Base-by-base conservation (phyloP, 2,113 vertebrate genomes). In the Myotis brandtii region DNA sequence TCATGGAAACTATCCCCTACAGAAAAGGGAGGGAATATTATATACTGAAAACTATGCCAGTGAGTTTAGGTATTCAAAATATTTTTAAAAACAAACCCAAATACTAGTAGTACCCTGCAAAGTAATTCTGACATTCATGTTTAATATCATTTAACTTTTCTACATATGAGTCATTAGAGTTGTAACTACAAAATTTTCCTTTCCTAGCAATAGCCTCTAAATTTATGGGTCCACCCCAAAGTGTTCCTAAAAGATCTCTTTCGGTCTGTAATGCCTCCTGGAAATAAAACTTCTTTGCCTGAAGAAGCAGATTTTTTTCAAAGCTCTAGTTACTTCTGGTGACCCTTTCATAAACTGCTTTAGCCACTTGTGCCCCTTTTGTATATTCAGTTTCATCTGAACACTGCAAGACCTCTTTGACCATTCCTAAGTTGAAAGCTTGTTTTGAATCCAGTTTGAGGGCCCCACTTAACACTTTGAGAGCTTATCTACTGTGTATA, bases 171-270 rank as follows among this genome's bases (percentile, higher is more conserved):
- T 86, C 67, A 93, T 2, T 9, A 75, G 81, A 93, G 32, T 88
- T 94, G 43, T 20, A 77, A n/a, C 56, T 96, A 95, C 99, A 95
- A 92, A 95, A 99, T 98, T 99, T 99, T 98, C 59, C 97, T 96
- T 77, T 96, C 93, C 98, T 97, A 95, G 97, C 97, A 98, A 99
- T 91, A 5, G 99, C 99, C 94, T 99, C 96, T 91, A 99, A 95
- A 97, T 99, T 99, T 69, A 98, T 99, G 16, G 99, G 99, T 6
- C 98, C 99, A 1, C 99, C 99, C 99, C 99, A 99, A 21, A 99
- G 96, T 1, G 98, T 99, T 95, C 99, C 99, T 64, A 99, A 99
- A 72, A 99, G 89, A 25, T 99, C 98, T 96, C 98, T 99, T 97
- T 99, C 99, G 9, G 95, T 98, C 96, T 98, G 98, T 92, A 99